A percentile compares a stretch with the other conserved stretches of the same genome.
phyloP scores from a whole-genome alignment of 1,140 invertebrate species.

The Calliphora vicina region DNA sequence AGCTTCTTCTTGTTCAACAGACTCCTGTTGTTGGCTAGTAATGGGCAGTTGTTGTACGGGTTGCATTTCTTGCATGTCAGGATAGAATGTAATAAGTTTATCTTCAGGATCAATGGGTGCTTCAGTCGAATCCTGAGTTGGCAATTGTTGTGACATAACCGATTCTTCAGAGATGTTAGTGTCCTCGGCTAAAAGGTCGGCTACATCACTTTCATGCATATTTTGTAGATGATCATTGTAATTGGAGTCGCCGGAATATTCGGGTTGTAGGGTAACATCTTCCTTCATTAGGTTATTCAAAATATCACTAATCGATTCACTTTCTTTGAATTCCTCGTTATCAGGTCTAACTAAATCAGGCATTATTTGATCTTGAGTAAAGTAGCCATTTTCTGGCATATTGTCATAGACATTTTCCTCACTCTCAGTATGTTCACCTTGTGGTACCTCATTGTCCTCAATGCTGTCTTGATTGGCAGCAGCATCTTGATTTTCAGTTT shows the following conservation, averaged over 20 bases:
- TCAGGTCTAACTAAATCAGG: neutral
- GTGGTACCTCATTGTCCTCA: neutral
- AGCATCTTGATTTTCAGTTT: neutral
- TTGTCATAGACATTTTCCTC: neutral
- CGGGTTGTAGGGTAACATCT: slow-evolving; percentile 21
- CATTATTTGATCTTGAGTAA: neutral
- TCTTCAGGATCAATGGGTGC: slow-evolving; percentile 39
- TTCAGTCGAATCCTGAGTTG: slow-evolving; percentile 8
- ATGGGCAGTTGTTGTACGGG: neutral
- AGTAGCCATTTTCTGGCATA: slow-evolving; percentile 3
- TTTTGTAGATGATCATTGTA: too few species aligned
- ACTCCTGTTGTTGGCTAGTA: neutral
- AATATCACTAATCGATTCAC: slow-evolving; percentile 56
- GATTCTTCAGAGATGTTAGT: slow-evolving; percentile 35
- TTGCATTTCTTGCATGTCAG: slow-evolving; percentile 37
- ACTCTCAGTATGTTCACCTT: neutral
- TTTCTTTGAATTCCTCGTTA: slow-evolving; percentile 52
- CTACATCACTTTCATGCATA: slow-evolving; percentile 17
- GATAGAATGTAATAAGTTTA: slow-evolving; percentile 48
- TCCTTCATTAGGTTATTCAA: slow-evolving; percentile 52
- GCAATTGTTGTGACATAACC: neutral
- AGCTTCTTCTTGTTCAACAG: neutral
- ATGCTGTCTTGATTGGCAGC: neutral
- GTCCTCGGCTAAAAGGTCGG: slow-evolving; percentile 49
- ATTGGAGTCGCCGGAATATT: neutral